Evolutionary conservation across 1,140 invertebrate genomes (phyloP).

Genomic region (Caenorhabditis tropicalis): DNA sequence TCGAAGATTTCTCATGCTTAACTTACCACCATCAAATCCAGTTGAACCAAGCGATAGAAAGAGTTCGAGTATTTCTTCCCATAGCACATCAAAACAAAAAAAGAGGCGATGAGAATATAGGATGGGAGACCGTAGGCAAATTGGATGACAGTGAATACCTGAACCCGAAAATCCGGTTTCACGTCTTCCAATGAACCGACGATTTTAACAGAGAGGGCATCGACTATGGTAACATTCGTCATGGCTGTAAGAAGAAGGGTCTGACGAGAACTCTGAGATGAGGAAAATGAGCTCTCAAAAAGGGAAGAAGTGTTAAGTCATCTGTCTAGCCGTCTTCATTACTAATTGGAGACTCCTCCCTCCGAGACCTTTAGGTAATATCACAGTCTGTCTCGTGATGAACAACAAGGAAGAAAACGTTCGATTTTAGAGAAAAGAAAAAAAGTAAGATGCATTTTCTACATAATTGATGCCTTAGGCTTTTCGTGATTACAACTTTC

Average conservation of each 20-base stretch:
- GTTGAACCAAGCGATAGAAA: background rate
- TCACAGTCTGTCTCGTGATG: background rate
- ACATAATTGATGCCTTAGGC: no score
- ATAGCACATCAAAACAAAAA: background rate
- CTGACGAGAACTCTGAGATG: no score
- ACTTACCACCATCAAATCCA: constrained; percentile 1
- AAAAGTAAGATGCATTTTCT: no score
- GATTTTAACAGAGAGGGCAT: background rate
- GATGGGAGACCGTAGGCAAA: background rate
- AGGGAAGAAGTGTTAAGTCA: background rate
- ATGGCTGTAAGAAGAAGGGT: background rate
- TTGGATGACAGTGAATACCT: background rate
- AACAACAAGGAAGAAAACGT: background rate
- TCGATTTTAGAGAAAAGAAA: no score
- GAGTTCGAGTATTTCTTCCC: background rate
- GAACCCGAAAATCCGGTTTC: background rate
- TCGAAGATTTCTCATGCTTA: no score
- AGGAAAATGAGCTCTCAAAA: no score
- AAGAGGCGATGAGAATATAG: background rate
- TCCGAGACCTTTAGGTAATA: background rate
- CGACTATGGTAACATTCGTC: background rate
- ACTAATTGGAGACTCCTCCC: background rate
- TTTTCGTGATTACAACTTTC: no score
- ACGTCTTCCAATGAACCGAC: background rate
- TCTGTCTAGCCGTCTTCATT: background rate